phyloP scores from a whole-genome alignment of 2,888 invertebrate genomes.

The Linnaemya vulpina region DNA sequence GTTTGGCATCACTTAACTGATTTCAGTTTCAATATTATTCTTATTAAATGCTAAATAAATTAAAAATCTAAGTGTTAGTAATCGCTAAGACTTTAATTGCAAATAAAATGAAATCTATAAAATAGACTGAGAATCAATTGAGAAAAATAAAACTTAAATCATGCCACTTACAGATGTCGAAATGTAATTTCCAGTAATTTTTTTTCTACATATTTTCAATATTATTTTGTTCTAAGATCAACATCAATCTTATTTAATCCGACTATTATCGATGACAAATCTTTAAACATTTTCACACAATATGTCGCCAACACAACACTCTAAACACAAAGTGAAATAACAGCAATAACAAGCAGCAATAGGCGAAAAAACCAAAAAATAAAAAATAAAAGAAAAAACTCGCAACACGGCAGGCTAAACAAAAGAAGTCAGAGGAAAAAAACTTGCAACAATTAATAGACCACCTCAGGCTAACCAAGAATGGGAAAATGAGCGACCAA shows the following conservation, averaged over 20 bases:
- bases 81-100: conserved; percentile 35
- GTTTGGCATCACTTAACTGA: conserved; percentile 36
- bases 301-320: conserved; percentile 68
- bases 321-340: conserved; percentile 58
- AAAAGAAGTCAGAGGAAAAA: conserved; percentile 29
- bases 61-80: conserved; percentile 43
- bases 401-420: conserved; percentile 32
- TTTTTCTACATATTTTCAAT: conserved; percentile 9
- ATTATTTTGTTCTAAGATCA: conserved; percentile 52
- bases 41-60: conserved; percentile 16
- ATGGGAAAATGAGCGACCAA: neutral
- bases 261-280: conserved; percentile 72
- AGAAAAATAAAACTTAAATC: conserved; percentile 44
- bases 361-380: conserved; percentile 37
- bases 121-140: conserved; percentile 13
- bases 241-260: conserved; percentile 72
- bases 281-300: conserved; percentile 72
- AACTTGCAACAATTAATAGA: conserved; percentile 66
- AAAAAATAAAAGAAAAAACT: too few relatives aligned
- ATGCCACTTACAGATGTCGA: conserved; percentile 69
- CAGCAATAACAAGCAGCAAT: conserved; percentile 46
- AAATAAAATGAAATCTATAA: conserved; percentile 1
- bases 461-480: conserved; percentile 55
- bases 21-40: neutral
- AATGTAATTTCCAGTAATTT: conserved; percentile 47